phyloP scores from a whole-genome alignment of 2,113 vertebrate species.

The Polyodon spathula region DNA sequence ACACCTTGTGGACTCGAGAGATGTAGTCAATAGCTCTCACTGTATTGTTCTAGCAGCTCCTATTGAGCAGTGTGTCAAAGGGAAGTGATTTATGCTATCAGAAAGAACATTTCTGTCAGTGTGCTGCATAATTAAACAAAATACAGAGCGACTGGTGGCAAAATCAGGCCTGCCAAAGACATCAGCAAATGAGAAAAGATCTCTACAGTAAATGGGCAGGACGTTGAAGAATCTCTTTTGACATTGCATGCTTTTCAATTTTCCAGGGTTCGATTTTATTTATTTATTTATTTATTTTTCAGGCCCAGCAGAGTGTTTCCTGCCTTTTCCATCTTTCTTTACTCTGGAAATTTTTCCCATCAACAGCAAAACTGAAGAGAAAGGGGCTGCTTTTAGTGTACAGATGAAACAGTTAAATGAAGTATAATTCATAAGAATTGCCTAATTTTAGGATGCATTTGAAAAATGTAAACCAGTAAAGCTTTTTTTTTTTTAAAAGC shows the following conservation, averaged over 20 bases:
- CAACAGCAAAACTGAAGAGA: conserved; percentile 3
- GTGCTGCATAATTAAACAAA: conserved; percentile 82
- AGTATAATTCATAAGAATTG: too few relatives aligned
- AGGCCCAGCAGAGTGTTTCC: conserved; percentile 6
- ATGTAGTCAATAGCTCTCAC: conserved; percentile 75
- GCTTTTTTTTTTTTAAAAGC: too few relatives aligned
- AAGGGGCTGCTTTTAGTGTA: neutral
- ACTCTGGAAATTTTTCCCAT: conserved; percentile 13
- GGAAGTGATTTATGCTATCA: conserved; percentile 78
- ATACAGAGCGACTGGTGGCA: conserved; percentile 65
- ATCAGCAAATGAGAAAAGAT: conserved; percentile 69
- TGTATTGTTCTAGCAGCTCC: conserved; percentile 73
- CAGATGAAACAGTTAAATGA: neutral
- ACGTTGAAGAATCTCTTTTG: conserved; percentile 61
- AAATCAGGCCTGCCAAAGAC: conserved; percentile 60
- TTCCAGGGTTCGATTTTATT: conserved; percentile 57
- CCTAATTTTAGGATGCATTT: too few relatives aligned
- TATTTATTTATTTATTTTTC: conserved; percentile 9
- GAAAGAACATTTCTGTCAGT: conserved; percentile 82
- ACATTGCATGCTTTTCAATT: conserved; percentile 59
- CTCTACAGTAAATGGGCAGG: conserved; percentile 54
- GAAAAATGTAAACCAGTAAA: too few relatives aligned
- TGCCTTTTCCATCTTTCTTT: conserved; percentile 9
- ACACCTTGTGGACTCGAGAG: conserved; percentile 83
- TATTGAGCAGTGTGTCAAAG: conserved; percentile 75